A percentile compares a stretch with the other conserved stretches of the same genome.
These are phyloP conservation scores for Catostylus mosaicus DNA, from an alignment of 30 jellyfish, hydroid and myxozoan species.

Conservation along the genomic window DNA sequence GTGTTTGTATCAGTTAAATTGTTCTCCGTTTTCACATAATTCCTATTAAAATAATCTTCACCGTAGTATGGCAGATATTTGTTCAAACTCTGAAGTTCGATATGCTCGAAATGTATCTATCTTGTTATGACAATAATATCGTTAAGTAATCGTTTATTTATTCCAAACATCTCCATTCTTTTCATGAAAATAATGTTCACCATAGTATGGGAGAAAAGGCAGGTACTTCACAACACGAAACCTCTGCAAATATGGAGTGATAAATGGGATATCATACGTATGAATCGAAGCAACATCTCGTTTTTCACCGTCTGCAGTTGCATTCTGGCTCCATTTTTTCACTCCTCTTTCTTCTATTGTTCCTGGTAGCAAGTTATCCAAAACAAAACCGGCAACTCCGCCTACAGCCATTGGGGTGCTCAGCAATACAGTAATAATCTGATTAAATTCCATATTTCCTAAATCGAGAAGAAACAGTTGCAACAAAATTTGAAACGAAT, in stretches of 20 bases:
- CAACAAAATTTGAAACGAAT: no score
- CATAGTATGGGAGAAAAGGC: conserved; percentile 92
- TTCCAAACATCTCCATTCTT: no score
- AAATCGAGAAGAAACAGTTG: no score
- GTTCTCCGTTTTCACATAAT: no score
- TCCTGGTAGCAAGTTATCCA: conserved; percentile 92
- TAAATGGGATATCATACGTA: conserved; percentile 83
- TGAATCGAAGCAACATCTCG: conserved; percentile 70
- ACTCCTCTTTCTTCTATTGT: conserved; percentile 86
- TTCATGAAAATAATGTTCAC: neutral
- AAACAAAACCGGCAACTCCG: conserved; percentile 81
- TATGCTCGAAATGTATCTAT: no score
- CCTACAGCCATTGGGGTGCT: conserved; percentile 95
- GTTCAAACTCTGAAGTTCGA: no score
- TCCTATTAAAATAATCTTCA: no score
- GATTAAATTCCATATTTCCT: conserved; percentile 74
- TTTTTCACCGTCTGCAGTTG: neutral
- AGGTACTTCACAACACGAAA: conserved; percentile 45
- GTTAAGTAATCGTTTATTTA: no score
- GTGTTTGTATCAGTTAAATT: no score
- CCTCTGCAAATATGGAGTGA: conserved; percentile 45
- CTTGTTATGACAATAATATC: no score
- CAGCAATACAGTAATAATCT: conserved; percentile 75
- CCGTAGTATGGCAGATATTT: no score
- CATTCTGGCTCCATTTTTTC: conserved; percentile 56